These are phyloP conservation scores for Aphidius colemani DNA, from an alignment of 2,888 invertebrate species.

Conservation along the genomic window DNA sequence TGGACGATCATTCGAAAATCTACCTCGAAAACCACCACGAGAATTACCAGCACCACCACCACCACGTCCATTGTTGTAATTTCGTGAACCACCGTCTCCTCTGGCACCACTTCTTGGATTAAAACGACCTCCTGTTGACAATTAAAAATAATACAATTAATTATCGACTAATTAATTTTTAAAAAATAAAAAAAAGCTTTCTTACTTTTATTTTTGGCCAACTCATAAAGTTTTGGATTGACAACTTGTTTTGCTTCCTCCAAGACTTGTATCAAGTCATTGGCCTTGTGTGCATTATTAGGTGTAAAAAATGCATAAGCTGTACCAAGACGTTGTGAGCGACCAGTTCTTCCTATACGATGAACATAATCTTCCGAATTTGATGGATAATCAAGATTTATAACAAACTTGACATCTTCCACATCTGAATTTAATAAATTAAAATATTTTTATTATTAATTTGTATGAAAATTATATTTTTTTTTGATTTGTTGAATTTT, in stretches of 20 bases:
- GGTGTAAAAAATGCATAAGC: conserved; percentile 96
- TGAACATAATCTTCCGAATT: conserved; percentile 98
- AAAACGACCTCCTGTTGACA: conserved; percentile 48
- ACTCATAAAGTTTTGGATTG: conserved; percentile 83
- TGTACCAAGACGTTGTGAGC: conserved; percentile 90
- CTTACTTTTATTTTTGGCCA: conserved; percentile 61
- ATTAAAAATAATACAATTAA: neutral
- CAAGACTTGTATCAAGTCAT: conserved; percentile 87
- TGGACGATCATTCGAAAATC: conserved; percentile 41
- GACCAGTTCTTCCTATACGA: conserved; percentile 94
- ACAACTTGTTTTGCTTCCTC: conserved; percentile 94
- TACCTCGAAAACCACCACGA: too few species aligned
- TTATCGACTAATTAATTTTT: too few species aligned
- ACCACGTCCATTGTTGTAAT: conserved; percentile 42
- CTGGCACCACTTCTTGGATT: conserved; percentile 45
- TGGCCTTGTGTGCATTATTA: conserved; percentile 87
- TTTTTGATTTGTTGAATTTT: neutral
- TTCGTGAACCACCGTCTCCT: conserved; percentile 44
- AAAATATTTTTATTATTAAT: too few species aligned
- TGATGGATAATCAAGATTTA: conserved; percentile 98
- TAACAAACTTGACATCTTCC: conserved; percentile 98
- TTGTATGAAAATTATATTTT: too few species aligned
- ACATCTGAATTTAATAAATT: conserved; percentile 73
- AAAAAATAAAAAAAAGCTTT: too few species aligned
- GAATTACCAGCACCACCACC: conserved; percentile 45